A percentile compares a stretch with the other conserved stretches of the same genome.
Conservation (phyloP, 2,888 invertebrate species). For the Acanthosoma haemorrhoidale region DNA sequence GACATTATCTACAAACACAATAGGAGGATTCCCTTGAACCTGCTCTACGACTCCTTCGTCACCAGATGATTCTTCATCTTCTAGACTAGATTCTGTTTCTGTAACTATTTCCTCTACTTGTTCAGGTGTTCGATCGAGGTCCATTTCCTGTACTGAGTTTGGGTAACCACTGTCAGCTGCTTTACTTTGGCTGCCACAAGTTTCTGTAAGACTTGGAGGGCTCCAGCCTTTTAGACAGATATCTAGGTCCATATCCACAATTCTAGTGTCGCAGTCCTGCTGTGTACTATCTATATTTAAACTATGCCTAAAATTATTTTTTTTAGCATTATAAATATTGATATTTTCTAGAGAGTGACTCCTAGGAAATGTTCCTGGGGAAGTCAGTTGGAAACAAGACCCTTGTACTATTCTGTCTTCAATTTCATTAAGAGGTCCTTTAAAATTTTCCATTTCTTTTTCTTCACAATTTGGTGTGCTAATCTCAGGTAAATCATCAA, state of each 20-base stretch:
- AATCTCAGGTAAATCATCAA: no score
- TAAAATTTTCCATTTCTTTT: no score
- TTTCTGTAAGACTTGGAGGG: constrained; percentile 32
- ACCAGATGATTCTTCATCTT: constrained; percentile 34
- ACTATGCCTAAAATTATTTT: constrained; percentile 35
- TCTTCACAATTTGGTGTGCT: no score
- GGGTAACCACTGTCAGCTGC: constrained; percentile 41
- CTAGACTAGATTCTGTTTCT: constrained; percentile 40
- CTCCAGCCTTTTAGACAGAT: constrained; percentile 1
- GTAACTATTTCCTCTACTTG: constrained; percentile 42
- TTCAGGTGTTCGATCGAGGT: constrained; percentile 41
- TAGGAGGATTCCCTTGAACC: neutral
- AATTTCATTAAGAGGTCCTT: no score
- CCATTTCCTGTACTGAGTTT: constrained; percentile 40
- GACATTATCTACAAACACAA: constrained; percentile 43
- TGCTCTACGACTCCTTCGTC: constrained; percentile 24
- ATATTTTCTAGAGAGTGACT: constrained; percentile 34
- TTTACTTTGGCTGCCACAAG: constrained; percentile 37
- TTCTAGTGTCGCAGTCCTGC: constrained; percentile 29
- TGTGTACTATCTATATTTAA: constrained; percentile 34
- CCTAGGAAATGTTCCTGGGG: no score
- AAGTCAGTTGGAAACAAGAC: no score
- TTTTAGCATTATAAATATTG: constrained; percentile 25
- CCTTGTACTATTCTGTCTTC: no score
- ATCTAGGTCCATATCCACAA: constrained; percentile 22